A percentile compares a stretch with the other conserved stretches of the same genome.
These are phyloP conservation scores for Lepeophtheirus salmonis DNA, from an alignment of 1,140 invertebrate genomes.

Conservation along the genomic window DNA sequence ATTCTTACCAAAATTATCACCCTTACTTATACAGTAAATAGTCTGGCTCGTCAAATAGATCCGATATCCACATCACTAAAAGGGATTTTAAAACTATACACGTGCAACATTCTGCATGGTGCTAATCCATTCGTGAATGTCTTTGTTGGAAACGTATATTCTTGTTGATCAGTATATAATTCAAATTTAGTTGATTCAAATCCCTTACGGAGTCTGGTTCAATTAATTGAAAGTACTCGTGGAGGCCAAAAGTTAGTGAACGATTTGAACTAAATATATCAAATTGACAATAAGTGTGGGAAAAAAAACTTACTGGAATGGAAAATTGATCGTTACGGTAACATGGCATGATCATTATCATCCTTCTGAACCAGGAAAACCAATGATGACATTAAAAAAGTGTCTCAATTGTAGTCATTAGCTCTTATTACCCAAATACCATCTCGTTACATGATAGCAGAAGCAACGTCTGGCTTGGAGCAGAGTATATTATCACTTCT, in stretches of 20 bases:
- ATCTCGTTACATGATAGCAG: not conserved
- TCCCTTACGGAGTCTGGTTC: too few species aligned
- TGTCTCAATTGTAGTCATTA: not conserved
- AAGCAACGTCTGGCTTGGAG: not conserved
- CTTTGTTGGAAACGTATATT: too few species aligned
- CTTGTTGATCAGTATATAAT: too few species aligned
- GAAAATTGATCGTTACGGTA: not conserved
- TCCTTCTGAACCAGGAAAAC: not conserved
- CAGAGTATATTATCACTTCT: not conserved
- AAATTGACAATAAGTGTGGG: too few species aligned
- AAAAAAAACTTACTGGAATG: not conserved
- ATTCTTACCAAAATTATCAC: too few species aligned
- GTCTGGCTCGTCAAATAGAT: too few species aligned
- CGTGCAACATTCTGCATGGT: too few species aligned
- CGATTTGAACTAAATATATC: not conserved
- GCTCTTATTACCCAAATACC: not conserved
- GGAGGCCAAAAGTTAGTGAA: not conserved
- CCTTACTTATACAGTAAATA: too few species aligned
- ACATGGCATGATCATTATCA: not conserved
- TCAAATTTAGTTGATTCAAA: too few species aligned
- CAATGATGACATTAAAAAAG: not conserved
- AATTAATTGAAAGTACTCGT: not conserved
- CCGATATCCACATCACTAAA: too few species aligned
- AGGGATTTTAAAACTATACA: too few species aligned
- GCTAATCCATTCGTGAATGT: too few species aligned